A percentile compares a stretch with the other conserved stretches of the same genome.
Evolutionary conservation across 1,140 invertebrate genomes (phyloP).

Genomic region (Psilanteris sp.): DNA sequence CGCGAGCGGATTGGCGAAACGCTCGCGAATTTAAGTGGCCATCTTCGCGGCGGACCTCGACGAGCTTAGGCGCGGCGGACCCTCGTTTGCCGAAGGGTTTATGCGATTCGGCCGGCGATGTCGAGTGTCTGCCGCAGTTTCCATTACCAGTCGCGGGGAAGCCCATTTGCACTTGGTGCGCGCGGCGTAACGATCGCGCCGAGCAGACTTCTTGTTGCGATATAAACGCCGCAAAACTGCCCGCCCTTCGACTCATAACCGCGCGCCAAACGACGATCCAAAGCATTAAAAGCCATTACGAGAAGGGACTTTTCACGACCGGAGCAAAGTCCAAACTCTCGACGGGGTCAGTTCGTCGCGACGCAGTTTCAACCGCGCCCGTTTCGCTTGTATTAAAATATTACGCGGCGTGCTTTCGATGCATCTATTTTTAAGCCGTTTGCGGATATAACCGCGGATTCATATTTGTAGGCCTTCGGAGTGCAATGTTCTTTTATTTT

Average conservation of each 20-base stretch:
- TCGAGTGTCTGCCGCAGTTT: constrained; percentile 54
- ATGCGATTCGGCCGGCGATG: constrained; percentile 52
- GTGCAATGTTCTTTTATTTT: no score
- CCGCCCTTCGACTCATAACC: constrained; percentile 1
- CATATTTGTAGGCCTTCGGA: no score
- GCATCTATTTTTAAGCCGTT: no score
- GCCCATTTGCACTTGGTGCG: constrained; percentile 54
- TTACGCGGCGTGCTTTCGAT: no score
- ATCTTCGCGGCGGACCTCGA: constrained; percentile 34
- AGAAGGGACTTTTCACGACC: no score
- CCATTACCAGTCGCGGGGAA: constrained; percentile 35
- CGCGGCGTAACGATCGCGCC: constrained; percentile 47
- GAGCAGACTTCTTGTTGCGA: constrained; percentile 54
- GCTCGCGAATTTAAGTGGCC: constrained; percentile 13
- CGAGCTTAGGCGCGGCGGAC: constrained; percentile 19
- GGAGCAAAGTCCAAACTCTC: no score
- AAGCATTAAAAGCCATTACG: constrained; percentile 29
- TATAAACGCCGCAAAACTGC: constrained; percentile 3
- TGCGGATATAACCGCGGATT: no score
- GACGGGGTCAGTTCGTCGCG: no score
- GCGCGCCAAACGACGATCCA: neutral
- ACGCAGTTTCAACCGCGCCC: no score
- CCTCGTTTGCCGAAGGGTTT: constrained; percentile 45
- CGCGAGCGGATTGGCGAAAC: constrained; percentile 1
- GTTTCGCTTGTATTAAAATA: no score